Base-by-base conservation (phyloP, 2,113 vertebrate genomes). In the Pteruthius melanotis region DNA sequence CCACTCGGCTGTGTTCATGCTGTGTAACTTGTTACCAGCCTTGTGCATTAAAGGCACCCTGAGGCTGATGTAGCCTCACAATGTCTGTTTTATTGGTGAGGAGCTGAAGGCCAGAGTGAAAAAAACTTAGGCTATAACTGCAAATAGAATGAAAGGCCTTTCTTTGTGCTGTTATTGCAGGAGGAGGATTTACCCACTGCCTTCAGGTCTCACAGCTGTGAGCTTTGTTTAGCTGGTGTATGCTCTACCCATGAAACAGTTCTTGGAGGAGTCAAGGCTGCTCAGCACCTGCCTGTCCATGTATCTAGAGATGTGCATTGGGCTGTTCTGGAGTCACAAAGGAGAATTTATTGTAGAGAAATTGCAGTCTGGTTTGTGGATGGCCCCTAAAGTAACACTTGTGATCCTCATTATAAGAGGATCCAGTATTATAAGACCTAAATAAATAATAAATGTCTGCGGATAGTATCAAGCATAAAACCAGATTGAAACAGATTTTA, bases 1-100 rank as follows among this genome's bases (percentile, higher is more conserved):
- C 49, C 31, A 3, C 39, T 17, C 0, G 6, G 4, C 39, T 86
- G 59, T 44, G 35, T 53, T 30, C 2, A 0, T n/a, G 50, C 27
- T 66, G 20, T 24, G 19, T 26, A 7, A 44, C 39, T 27, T 61
- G 28, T 30, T 19, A 42, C 26, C 18, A 10, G 21, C 26, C 21
- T 17, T 56, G 42, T 50, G 39, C 47, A 13, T 33, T 60, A 11
- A 39, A 77, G 35, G 20, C 31, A 60, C 22, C 30, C 66, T 20
- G 49, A 42, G 56, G 64, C 31, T 77, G 50, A 22, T 49, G 49
- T 10, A 83, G 57, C 26, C 31, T 92, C 50, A 28, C 27, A 14
- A 1, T 26, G 7, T 42, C 40, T 71, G 40, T 35, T 74, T 31
- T 2, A 8, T 4, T 56, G 39, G 39, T 45, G 59, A 59, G 72